Percentiles rank a stretch among this genome's conserved stretches.
Conservation (phyloP, 2,113 vertebrate genomes). For the Rhegmatorhina hoffmannsi region DNA sequence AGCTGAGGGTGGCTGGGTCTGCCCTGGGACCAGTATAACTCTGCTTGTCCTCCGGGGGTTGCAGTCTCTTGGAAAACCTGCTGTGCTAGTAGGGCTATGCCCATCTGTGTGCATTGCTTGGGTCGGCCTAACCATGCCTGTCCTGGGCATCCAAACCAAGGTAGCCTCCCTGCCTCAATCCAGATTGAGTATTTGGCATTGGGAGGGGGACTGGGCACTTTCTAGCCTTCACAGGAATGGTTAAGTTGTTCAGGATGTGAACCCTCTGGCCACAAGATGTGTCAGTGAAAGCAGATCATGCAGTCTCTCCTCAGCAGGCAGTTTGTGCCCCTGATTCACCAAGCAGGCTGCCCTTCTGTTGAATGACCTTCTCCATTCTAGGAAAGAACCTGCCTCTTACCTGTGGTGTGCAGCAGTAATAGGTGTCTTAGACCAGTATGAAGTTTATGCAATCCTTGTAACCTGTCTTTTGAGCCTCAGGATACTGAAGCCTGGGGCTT, state of each 20-base stretch:
- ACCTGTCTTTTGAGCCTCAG: neutral
- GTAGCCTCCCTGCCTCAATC: neutral
- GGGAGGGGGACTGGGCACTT: neutral
- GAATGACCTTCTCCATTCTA: neutral
- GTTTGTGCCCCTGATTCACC: neutral
- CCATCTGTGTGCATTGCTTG: accelerated
- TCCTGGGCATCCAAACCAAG: neutral
- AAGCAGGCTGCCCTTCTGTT: neutral
- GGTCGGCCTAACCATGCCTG: neutral
- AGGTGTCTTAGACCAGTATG: neutral
- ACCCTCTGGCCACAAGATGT: accelerated
- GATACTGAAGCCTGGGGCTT: neutral
- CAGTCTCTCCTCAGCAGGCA: neutral
- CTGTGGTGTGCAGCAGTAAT: accelerated
- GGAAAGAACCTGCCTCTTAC: neutral
- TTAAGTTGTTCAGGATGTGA: neutral
- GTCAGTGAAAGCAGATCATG: neutral
- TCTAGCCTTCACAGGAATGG: neutral
- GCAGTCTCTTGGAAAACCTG: neutral
- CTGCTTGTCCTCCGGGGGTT: neutral
- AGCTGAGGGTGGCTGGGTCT: neutral
- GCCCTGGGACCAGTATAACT: neutral
- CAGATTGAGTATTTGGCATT: neutral
- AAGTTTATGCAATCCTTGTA: neutral
- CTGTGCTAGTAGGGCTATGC: neutral